These are phyloP conservation scores for Margaritifera margaritifera DNA, from an alignment of 2,888 invertebrate genomes.

Conservation along the genomic window DNA sequence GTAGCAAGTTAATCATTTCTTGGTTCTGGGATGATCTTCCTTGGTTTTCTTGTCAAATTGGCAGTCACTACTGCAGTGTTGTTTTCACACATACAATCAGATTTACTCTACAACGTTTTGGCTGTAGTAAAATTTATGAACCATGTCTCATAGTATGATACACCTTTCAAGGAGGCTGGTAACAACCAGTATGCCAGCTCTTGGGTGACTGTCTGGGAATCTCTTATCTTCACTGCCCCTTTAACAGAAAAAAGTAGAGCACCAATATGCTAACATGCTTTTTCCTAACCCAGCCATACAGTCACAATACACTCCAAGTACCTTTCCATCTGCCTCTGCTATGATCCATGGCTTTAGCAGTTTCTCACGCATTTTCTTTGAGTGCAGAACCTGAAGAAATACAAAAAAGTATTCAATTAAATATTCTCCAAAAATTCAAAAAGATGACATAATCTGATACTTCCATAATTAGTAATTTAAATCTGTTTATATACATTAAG, in stretches of 20 bases:
- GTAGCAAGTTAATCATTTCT: constrained; percentile 3
- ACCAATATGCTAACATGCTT: constrained; percentile 20
- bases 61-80: background rate
- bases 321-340: constrained; percentile 10
- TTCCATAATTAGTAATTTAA: no score
- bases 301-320: constrained; percentile 14
- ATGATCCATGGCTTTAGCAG: constrained; percentile 26
- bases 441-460: no score
- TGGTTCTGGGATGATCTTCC: background rate
- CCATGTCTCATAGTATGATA: constrained; percentile 13
- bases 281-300: constrained; percentile 30
- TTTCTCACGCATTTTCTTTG: constrained; percentile 13
- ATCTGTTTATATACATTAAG: no score
- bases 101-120: constrained; percentile 8
- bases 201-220: constrained; percentile 20
- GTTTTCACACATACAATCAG: constrained; percentile 4
- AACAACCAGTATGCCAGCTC: constrained; percentile 22
- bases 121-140: no score
- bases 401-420: background rate
- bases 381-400: constrained; percentile 12
- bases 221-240: constrained; percentile 12
- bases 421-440: no score
- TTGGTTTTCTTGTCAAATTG: constrained; percentile 1
- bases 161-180: constrained; percentile 2
- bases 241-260: constrained; percentile 22